phyloP scores from a whole-genome alignment of 2,888 invertebrate genomes.

The Drosophila vallismaia region DNA sequence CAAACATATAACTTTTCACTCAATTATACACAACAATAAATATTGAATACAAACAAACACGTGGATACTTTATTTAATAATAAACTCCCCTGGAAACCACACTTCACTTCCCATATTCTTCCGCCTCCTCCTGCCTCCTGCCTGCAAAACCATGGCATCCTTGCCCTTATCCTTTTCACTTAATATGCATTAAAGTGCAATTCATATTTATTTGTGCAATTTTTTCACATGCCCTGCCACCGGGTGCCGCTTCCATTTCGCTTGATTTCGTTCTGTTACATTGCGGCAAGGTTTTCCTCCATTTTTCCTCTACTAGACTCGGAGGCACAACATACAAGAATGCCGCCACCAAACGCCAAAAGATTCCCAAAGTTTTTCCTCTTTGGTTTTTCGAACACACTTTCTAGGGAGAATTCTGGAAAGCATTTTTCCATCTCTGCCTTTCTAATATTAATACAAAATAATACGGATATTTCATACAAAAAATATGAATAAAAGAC shows the following conservation, averaged over 20 bases:
- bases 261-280: conserved; percentile 30
- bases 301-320: neutral
- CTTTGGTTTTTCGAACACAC: neutral
- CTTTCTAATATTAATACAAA: neutral
- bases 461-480: no score
- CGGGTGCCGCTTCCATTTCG: conserved; percentile 30
- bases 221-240: conserved; percentile 60
- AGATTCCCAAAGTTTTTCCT: neutral
- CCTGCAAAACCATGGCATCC: conserved; percentile 17
- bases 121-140: conserved; percentile 4
- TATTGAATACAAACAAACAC: conserved; percentile 71
- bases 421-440: neutral
- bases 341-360: conserved; percentile 16
- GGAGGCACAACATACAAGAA: conserved; percentile 19
- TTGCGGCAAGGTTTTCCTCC: neutral
- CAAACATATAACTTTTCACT: conserved; percentile 75
- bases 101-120: neutral
- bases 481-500: no score
- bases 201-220: conserved; percentile 79
- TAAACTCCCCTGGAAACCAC: conserved; percentile 53
- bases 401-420: neutral
- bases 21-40: conserved; percentile 78
- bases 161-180: conserved; percentile 41
- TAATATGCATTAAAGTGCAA: conserved; percentile 78
- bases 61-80: conserved; percentile 74